Conservation (phyloP, 2,797 vertebrate genomes). For the Fistularia tabacaria region DNA sequence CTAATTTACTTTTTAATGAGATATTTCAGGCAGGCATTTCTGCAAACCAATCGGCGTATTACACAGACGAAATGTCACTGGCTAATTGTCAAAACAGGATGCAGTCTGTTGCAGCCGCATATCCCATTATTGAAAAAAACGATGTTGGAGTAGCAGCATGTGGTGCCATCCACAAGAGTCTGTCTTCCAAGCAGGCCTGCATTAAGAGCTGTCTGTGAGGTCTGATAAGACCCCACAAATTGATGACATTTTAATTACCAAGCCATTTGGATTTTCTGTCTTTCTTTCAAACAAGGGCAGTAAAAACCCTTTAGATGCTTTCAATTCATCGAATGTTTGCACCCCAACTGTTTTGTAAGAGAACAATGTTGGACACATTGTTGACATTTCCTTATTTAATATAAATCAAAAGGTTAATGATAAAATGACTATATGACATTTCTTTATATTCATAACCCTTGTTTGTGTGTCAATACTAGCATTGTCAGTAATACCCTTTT, state of each 20-base stretch:
- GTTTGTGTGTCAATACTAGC: constrained; percentile 2
- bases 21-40: constrained; percentile 50
- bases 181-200: constrained; percentile 57
- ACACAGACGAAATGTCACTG: constrained; percentile 56
- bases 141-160: constrained; percentile 46
- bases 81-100: constrained; percentile 61
- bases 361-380: constrained; percentile 17
- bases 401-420: constrained; percentile 19
- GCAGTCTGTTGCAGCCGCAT: constrained; percentile 36
- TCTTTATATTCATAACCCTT: no score
- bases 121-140: constrained; percentile 58
- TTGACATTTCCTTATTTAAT: constrained; percentile 24
- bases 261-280: constrained; percentile 53
- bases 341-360: constrained; percentile 35
- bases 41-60: constrained; percentile 43
- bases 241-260: constrained; percentile 74
- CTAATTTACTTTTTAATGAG: constrained; percentile 69
- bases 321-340: constrained; percentile 34
- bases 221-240: constrained; percentile 66
- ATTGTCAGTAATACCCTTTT: constrained; percentile 1
- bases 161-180: constrained; percentile 33
- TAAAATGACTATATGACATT: background rate
- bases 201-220: constrained; percentile 63
- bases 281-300: constrained; percentile 58
- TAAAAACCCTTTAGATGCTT: constrained; percentile 36